Conservation (phyloP, 2,113 vertebrate species). For the Ameiurus melas region DNA sequence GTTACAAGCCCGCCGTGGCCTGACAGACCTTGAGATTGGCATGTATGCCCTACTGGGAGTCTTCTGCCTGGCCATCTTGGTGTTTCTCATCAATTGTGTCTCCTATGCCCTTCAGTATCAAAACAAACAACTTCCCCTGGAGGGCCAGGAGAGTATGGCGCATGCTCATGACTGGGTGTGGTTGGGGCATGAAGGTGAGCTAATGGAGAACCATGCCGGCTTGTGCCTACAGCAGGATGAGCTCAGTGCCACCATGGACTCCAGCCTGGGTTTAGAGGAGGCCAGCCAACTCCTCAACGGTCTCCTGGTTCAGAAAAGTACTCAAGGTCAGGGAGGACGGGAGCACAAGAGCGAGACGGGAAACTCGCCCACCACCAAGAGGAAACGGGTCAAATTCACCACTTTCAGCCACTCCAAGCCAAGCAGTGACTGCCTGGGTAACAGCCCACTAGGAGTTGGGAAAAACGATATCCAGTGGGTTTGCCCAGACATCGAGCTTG, state of each 20-base stretch:
- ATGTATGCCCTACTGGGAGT: conserved; percentile 96
- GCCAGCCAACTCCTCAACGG: conserved; percentile 82
- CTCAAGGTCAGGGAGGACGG: conserved; percentile 66
- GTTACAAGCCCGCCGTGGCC: conserved; percentile 75
- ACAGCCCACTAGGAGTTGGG: conserved; percentile 79
- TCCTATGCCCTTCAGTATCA: conserved; percentile 89
- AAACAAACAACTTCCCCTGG: conserved; percentile 86
- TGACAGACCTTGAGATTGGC: conserved; percentile 91
- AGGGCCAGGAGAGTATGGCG: conserved; percentile 79
- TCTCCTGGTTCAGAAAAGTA: conserved; percentile 64
- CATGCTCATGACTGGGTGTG: conserved; percentile 98
- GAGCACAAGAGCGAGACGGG: conserved; percentile 75
- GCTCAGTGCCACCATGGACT: conserved; percentile 76
- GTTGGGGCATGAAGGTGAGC: conserved; percentile 86
- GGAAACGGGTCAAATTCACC: conserved; percentile 93
- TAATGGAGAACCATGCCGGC: conserved; percentile 74
- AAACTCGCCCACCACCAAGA: conserved; percentile 81
- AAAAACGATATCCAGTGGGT: conserved; percentile 90
- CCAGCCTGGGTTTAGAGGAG: conserved; percentile 64
- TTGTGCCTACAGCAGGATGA: conserved; percentile 76
- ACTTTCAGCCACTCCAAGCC: conserved; percentile 85
- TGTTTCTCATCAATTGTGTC: conserved; percentile 94
- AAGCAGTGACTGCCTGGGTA: conserved; percentile 77
- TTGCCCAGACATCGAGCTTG: conserved; percentile 81
- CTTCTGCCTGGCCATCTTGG: conserved; percentile 93